A percentile compares a stretch with the other conserved stretches of the same genome.
Conservation (phyloP, 2,888 invertebrate species). For the Pomacea canaliculata region DNA sequence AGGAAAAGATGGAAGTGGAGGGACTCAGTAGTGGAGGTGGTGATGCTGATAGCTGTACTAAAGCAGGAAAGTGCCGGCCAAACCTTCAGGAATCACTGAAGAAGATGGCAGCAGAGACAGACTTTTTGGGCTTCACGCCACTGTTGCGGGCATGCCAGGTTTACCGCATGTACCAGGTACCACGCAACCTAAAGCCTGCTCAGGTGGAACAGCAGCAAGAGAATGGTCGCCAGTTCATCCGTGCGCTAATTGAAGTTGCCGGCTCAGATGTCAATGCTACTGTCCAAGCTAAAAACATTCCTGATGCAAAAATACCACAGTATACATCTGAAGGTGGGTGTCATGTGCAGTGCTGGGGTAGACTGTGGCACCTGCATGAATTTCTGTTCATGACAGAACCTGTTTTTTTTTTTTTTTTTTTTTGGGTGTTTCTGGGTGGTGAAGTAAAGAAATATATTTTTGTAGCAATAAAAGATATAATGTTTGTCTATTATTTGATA, state of each 20-base stretch:
- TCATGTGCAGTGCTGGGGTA: neutral
- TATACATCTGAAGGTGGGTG: slow-evolving; percentile 50
- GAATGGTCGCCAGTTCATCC: slow-evolving; percentile 57
- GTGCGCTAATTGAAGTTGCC: slow-evolving; percentile 53
- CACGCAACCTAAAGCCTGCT: slow-evolving; percentile 23
- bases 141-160: slow-evolving; percentile 61
- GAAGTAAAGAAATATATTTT: neutral
- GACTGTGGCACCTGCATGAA: neutral
- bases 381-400: neutral
- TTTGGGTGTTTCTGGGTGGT: neutral
- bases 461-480: too few species aligned
- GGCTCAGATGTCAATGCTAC: slow-evolving; percentile 51
- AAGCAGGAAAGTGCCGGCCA: slow-evolving; percentile 1
- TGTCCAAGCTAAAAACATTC: slow-evolving; percentile 49
- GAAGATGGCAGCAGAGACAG: slow-evolving; percentile 62
- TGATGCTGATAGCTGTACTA: slow-evolving; percentile 21
- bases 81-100: slow-evolving; percentile 48
- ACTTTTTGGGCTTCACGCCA: slow-evolving; percentile 66
- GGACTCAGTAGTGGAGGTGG: slow-evolving; percentile 19
- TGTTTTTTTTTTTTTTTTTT: slow-evolving; percentile 12
- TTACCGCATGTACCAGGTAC: slow-evolving; percentile 27
- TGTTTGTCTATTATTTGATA: too few species aligned
- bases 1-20: slow-evolving; percentile 40
- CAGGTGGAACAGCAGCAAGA: slow-evolving; percentile 37
- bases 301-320: slow-evolving; percentile 31